Evolutionary conservation across 2,113 vertebrate genomes (phyloP).

Genomic region (Paramisgurnus dabryanus): DNA sequence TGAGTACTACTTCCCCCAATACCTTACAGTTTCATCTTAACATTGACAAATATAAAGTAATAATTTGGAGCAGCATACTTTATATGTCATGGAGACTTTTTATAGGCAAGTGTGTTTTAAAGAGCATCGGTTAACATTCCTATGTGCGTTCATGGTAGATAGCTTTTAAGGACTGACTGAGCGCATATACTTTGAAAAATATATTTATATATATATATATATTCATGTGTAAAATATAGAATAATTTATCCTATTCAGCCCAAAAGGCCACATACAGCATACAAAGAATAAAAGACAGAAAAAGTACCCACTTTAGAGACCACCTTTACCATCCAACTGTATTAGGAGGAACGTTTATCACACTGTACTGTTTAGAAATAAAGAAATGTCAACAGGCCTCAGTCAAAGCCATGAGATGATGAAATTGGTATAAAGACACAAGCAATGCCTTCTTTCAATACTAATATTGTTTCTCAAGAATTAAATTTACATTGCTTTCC

Average conservation of each 20-base stretch:
- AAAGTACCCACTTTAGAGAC: conserved; percentile 51
- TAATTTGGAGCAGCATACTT: conserved; percentile 54
- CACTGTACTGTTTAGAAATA: background rate
- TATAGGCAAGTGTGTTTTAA: conserved; percentile 51
- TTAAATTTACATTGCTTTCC: background rate
- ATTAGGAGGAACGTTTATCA: conserved; percentile 22
- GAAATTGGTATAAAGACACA: background rate
- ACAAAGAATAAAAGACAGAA: conserved; percentile 44
- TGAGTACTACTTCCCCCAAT: conserved; percentile 44
- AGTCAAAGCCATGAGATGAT: background rate
- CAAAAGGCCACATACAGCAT: conserved; percentile 56
- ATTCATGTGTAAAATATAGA: conserved; percentile 55
- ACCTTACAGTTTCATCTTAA: conserved; percentile 41
- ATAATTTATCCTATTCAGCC: conserved; percentile 59
- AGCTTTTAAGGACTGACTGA: conserved; percentile 70
- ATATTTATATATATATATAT: conserved; percentile 45
- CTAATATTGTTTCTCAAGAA: background rate
- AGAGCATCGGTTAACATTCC: conserved; percentile 54
- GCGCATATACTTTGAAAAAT: conserved; percentile 61
- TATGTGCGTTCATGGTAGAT: conserved; percentile 61
- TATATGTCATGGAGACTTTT: conserved; percentile 51
- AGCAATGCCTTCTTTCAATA: background rate
- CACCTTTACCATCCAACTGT: conserved; percentile 40
- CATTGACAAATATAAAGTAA: conserved; percentile 45
- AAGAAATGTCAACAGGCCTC: conserved; percentile 24